Base-by-base conservation (phyloP, 2,113 vertebrate genomes). In the Dicentrarchus labrax region DNA sequence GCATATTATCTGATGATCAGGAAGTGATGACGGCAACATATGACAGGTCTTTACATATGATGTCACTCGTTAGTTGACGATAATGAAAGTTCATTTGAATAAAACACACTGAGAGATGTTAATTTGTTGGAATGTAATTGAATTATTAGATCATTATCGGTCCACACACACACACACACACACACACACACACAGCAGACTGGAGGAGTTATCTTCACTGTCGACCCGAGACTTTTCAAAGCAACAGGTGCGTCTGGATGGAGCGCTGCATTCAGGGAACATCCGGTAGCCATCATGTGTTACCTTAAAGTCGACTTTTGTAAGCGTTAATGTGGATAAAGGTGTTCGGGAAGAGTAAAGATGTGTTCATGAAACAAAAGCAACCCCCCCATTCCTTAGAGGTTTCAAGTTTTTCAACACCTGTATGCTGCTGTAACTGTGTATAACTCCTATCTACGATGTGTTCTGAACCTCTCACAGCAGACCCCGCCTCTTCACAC, bases 221-320 rank as follows among this genome's bases (percentile, higher is more conserved):
- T 15, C 60, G 8, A 7, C 0, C n/a, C 15, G 30, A 12, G 45
- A 38, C 5, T 62, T 62, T 12, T 12, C 47, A 24, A 53, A 24
- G 66, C 66, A 69, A 88, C 93, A 94, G 91, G 93, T 93, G 93
- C 62, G 2, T 45, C 51, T 57, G 17, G 38, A 50, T 62, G 51
- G 0, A 1, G 36, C 67, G 92, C 11, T 84, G 80, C 83, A 0
- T 91, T 92, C 78, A 86, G 0, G 22, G 62, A 72, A 17, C 38
- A 3, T 72, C 0, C 0, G n/a, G 3, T 3, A 11, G 0, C 2
- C 38, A 0, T 21, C 1, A 0, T 0, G 4, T 17, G 1, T 4
- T 16, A 9, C 5, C 8, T 38, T 16, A 47, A 74, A n/a, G 2
- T 17, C 8, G 12, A 9, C 22, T 17, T 39, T 15, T 36, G 5